A percentile compares a stretch with the other conserved stretches of the same genome.
Evolutionary conservation across 2,888 invertebrate genomes (phyloP).

Genomic region (Petrolisthes cinctipes): DNA sequence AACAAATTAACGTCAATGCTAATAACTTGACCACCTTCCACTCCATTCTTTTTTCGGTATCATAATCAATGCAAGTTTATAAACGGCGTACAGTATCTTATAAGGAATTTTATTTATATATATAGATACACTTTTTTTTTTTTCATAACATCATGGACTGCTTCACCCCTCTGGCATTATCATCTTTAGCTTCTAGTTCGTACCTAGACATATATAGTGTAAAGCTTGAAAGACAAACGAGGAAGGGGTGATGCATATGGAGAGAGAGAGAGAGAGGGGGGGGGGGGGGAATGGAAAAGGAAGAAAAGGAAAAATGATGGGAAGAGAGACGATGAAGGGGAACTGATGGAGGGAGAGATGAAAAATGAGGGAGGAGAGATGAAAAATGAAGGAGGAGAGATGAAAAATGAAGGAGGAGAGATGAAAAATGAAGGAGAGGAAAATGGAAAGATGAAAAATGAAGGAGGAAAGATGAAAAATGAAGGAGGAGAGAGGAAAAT

Average conservation of each 20-base stretch:
- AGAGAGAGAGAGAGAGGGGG: constrained; percentile 19
- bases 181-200: no score
- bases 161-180: no score
- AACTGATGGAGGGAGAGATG: neutral
- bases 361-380: neutral
- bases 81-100: no score
- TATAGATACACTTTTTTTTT: no score
- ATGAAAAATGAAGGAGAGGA: neutral
- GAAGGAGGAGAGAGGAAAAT: neutral
- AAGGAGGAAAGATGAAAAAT: neutral
- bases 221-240: neutral
- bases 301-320: neutral
- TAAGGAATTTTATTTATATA: no score
- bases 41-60: no score
- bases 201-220: neutral
- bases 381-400: neutral
- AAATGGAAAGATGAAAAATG: neutral
- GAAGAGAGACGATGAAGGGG: neutral
- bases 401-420: neutral
- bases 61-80: no score
- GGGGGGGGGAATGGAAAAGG: constrained; percentile 19
- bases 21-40: no score
- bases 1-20: no score
- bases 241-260: neutral
- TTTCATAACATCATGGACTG: no score